phyloP scores from a whole-genome alignment of 2,113 vertebrate species.

The Labrus mixtus region DNA sequence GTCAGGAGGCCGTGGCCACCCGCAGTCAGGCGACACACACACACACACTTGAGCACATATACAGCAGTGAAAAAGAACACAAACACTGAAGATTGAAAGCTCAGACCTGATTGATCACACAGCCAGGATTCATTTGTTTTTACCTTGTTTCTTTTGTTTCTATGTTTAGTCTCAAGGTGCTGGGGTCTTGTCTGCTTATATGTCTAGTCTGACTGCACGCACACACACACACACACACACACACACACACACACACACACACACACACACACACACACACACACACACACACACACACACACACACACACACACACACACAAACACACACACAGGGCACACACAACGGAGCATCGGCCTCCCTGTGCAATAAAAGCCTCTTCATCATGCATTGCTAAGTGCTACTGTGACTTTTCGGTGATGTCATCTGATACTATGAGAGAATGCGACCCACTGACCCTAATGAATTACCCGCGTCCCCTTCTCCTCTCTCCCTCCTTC shows the following conservation, averaged over 20 bases:
- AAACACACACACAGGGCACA: constrained; percentile 4
- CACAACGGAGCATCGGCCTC: constrained; percentile 33
- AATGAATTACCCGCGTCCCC: constrained; percentile 63
- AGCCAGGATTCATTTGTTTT: constrained; percentile 40
- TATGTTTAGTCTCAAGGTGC: constrained; percentile 70
- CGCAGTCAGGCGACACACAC: constrained; percentile 57
- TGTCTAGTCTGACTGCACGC: constrained; percentile 29
- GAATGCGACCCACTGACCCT: constrained; percentile 84
- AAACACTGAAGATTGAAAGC: constrained; percentile 53
- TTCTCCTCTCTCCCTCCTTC: constrained; percentile 7
- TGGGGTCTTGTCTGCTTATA: constrained; percentile 30
- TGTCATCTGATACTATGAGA: constrained; percentile 81
- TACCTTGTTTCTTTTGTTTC: constrained; percentile 66
- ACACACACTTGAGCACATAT: constrained; percentile 27
- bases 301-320: constrained; percentile 17
- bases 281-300: constrained; percentile 28
- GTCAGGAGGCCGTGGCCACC: constrained; percentile 62
- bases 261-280: not conserved
- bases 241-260: constrained; percentile 21
- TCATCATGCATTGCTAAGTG: constrained; percentile 60
- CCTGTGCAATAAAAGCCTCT: constrained; percentile 64
- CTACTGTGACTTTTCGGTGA: constrained; percentile 69
- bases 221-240: constrained; percentile 31
- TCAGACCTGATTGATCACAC: constrained; percentile 62
- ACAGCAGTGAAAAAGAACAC: constrained; percentile 55